phyloP scores from a whole-genome alignment of 2,888 invertebrate genomes.

The Dugesia japonica region DNA sequence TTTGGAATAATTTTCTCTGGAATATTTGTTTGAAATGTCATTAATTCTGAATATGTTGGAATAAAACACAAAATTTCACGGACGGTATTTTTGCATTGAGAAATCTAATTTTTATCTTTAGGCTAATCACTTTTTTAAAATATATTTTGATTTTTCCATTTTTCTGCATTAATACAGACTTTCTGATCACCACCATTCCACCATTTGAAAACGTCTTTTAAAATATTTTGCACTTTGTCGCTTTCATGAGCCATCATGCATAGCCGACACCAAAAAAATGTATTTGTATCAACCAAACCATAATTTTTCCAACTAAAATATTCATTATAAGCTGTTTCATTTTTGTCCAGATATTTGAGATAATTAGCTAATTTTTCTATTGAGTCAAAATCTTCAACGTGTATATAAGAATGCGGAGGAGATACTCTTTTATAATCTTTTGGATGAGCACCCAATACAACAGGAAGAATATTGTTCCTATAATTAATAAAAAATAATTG shows the following conservation, averaged over 20 bases:
- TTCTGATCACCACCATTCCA: background rate
- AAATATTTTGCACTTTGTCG: slow-evolving; percentile 30
- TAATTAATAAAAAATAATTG: background rate
- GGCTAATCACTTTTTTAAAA: no score
- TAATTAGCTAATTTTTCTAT: slow-evolving; percentile 73
- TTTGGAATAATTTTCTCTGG: no score
- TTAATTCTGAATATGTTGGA: no score
- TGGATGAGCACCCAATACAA: slow-evolving; percentile 84
- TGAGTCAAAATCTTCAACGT: slow-evolving; percentile 79
- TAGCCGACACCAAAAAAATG: slow-evolving; percentile 76
- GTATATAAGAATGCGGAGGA: slow-evolving; percentile 76
- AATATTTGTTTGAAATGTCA: no score
- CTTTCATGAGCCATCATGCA: slow-evolving; percentile 53
- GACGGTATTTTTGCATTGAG: no score
- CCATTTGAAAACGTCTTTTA: background rate
- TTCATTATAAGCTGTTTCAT: slow-evolving; percentile 76
- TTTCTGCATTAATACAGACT: background rate
- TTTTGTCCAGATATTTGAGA: slow-evolving; percentile 64
- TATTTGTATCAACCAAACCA: slow-evolving; percentile 76
- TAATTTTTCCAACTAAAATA: slow-evolving; percentile 85
- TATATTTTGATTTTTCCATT: slow-evolving; percentile 5
- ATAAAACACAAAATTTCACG: no score
- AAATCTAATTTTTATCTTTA: no score
- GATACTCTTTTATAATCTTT: slow-evolving; percentile 74
- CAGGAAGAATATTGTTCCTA: slow-evolving; percentile 65